Percentiles rank a stretch among this genome's conserved stretches.
Evolutionary conservation across 2,888 invertebrate species (phyloP).

Genomic region (Lymantria monacha): DNA sequence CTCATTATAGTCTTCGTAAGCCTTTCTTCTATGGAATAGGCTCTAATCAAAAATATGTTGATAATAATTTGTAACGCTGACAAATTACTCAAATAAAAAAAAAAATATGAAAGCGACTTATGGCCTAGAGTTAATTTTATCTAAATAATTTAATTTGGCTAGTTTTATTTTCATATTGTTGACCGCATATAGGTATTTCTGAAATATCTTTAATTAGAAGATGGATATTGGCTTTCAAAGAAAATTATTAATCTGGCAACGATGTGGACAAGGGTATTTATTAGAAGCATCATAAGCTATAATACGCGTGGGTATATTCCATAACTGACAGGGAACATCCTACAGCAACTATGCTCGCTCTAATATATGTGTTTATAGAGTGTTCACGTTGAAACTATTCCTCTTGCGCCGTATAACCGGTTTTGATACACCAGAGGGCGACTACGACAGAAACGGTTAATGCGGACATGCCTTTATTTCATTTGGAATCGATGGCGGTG

Average conservation of each 20-base stretch:
- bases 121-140: too few relatives aligned
- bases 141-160: too few relatives aligned
- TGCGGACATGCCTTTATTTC: conserved; percentile 50
- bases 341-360: conserved; percentile 55
- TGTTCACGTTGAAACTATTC: conserved; percentile 61
- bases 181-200: too few relatives aligned
- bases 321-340: conserved; percentile 62
- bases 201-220: too few relatives aligned
- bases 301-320: conserved; percentile 75
- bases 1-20: too few relatives aligned
- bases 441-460: conserved; percentile 47
- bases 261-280: conserved; percentile 47
- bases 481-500: conserved; percentile 26
- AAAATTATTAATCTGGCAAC: conserved; percentile 40
- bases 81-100: too few relatives aligned
- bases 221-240: conserved; percentile 53
- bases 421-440: conserved; percentile 50
- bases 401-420: conserved; percentile 57
- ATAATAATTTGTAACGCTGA: too few relatives aligned
- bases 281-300: conserved; percentile 61
- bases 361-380: conserved; percentile 53
- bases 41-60: too few relatives aligned
- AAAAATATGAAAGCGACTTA: too few relatives aligned
- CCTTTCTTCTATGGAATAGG: too few relatives aligned
- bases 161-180: too few relatives aligned